These are phyloP conservation scores for Lasioglossum marginatum DNA, from an alignment of 2,888 invertebrate species.

Conservation along the genomic window DNA sequence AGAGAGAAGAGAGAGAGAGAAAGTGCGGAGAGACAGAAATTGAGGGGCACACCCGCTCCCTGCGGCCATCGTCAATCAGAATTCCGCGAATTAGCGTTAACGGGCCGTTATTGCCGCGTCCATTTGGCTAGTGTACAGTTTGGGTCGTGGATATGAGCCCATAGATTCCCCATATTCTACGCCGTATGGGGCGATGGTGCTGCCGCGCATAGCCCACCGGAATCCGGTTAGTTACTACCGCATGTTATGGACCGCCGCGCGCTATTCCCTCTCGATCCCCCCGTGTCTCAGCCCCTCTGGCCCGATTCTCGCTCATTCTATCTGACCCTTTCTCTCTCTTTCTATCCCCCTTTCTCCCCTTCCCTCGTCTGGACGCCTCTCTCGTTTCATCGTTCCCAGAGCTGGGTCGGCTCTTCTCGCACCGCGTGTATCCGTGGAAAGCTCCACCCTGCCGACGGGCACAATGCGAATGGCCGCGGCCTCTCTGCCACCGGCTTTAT, in stretches of 20 bases:
- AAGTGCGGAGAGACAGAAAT: conserved; percentile 66
- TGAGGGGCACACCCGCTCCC: conserved; percentile 74
- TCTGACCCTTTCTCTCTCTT: conserved; percentile 25
- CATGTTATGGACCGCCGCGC: conserved; percentile 80
- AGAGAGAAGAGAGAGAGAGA: conserved; percentile 35
- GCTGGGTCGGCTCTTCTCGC: conserved; percentile 36
- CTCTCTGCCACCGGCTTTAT: conserved; percentile 70
- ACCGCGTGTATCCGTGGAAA: conserved; percentile 64
- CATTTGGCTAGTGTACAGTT: conserved; percentile 84
- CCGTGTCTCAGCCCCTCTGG: conserved; percentile 3
- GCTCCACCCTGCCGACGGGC: conserved; percentile 76
- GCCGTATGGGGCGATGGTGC: conserved; percentile 78
- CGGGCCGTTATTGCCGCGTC: conserved; percentile 85
- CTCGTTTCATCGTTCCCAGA: conserved; percentile 28
- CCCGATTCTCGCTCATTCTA: conserved; percentile 28
- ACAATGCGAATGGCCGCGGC: conserved; percentile 75
- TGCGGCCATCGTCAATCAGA: conserved; percentile 84
- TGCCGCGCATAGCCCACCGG: conserved; percentile 80
- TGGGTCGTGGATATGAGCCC: conserved; percentile 83
- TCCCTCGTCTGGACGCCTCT: conserved; percentile 4
- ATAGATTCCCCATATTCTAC: conserved; percentile 84
- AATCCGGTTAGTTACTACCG: conserved; percentile 84
- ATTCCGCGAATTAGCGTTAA: conserved; percentile 85
- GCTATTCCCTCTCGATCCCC: conserved; percentile 53
- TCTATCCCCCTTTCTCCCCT: conserved; percentile 18